Base-by-base conservation (phyloP, 2,797 vertebrate genomes). In the Carduelis carduelis region DNA sequence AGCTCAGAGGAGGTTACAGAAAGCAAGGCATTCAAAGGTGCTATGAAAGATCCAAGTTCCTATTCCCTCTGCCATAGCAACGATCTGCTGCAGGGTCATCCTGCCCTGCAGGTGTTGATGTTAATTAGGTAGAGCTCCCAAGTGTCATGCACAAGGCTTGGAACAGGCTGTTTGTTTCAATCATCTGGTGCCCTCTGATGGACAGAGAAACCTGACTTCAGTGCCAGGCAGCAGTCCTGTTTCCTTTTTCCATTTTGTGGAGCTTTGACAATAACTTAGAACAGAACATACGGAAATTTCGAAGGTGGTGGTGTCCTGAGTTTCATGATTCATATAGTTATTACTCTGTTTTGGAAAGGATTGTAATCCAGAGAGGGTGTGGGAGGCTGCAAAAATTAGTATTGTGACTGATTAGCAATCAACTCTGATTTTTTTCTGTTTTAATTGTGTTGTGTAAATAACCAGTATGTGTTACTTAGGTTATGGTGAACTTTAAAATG, bases 401-500 rank as follows among this genome's bases (percentile, higher is more conserved):
- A 0, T 83, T 7, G 1, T 27, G 35, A 39, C 71, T 83, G 71
- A 66, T 88, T 32, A 75, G 46, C 52, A 71, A 60, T 79, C 56
- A 74, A 4, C 9, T 85, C 64, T 82, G 89, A 28, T 30, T 60
- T 87, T 32, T 32, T 30, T 39, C 26, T 72, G 2, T 53, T 85
- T 61, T 82, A 71, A 57, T 55, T 71, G 59, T 46, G 19, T 46
- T 90, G 27, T 76, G 74, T 63, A 80, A 87, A 82, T 72, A 79
- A 63, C 15, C 53, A 26, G 34, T 24, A 22, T 41, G 15, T 46
- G 9, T 53, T 75, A 64, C 47, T 87, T 78, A 32, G 34, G 49
- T 79, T 35, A 69, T 79, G 82, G 46, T 93, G 79, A 84, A 88
- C 50, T 80, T 96, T 84, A 71, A 39, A 72, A 83, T 97, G 83